phyloP scores from a whole-genome alignment of 2,888 invertebrate genomes.

The Ypsolopha scabrella region DNA sequence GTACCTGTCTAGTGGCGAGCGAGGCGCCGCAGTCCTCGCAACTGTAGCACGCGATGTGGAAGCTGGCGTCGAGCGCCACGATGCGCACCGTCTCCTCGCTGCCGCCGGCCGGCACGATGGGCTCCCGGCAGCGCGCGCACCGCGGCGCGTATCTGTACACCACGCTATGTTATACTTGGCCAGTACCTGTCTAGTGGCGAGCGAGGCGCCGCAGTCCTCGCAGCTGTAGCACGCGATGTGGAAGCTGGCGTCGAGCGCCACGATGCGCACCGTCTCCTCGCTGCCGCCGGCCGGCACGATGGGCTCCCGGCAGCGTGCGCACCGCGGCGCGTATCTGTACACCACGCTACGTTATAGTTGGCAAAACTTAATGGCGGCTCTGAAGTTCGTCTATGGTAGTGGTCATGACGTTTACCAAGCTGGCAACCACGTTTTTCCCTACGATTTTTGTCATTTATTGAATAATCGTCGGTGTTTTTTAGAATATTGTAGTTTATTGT shows the following conservation, averaged over 20 bases:
- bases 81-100: slow-evolving; percentile 97
- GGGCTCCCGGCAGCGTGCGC: slow-evolving; percentile 94
- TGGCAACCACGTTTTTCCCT: no score
- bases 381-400: no score
- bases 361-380: no score
- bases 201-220: slow-evolving; percentile 91
- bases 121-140: slow-evolving; percentile 94
- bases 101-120: slow-evolving; percentile 96
- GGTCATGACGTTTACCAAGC: no score
- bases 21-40: slow-evolving; percentile 95
- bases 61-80: slow-evolving; percentile 96
- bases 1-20: slow-evolving; percentile 79
- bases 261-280: slow-evolving; percentile 97
- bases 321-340: slow-evolving; percentile 89
- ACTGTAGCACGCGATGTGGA: slow-evolving; percentile 95
- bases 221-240: slow-evolving; percentile 96
- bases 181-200: slow-evolving; percentile 81
- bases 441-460: no score
- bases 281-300: slow-evolving; percentile 97
- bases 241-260: slow-evolving; percentile 96
- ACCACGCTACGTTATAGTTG: no score
- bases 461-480: no score
- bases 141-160: slow-evolving; percentile 85
- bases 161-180: no score
- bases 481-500: no score